Percentiles rank a stretch among this genome's conserved stretches.
phyloP scores from a whole-genome alignment of 2,888 invertebrate species.

The Drosophila peninsularis region DNA sequence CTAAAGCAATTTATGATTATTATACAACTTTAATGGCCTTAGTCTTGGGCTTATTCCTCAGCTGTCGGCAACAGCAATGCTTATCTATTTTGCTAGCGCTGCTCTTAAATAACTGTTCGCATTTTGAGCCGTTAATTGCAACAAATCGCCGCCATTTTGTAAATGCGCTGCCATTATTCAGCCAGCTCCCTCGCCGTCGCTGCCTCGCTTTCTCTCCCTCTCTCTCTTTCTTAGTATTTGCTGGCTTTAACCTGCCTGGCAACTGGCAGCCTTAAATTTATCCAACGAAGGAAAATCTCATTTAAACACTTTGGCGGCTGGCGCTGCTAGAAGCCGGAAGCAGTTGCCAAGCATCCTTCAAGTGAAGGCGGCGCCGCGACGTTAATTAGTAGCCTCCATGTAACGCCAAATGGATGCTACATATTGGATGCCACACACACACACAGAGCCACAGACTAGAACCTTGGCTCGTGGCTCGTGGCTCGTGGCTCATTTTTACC shows the following conservation, averaged over 20 bases:
- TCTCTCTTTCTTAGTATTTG: neutral
- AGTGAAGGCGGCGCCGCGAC: constrained; percentile 46
- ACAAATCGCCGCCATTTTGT: constrained; percentile 73
- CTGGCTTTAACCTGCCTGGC: constrained; percentile 30
- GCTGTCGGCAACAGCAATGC: neutral
- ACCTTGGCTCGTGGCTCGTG: constrained; percentile 17
- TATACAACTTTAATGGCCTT: constrained; percentile 7
- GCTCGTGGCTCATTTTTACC: constrained; percentile 33
- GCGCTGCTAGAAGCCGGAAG: constrained; percentile 46
- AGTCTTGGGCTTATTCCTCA: neutral
- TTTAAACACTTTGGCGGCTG: constrained; percentile 47
- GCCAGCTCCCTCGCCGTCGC: too few species aligned
- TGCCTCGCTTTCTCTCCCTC: too few species aligned
- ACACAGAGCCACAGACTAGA: constrained; percentile 18
- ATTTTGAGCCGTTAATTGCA: constrained; percentile 66
- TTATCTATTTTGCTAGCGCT: constrained; percentile 13
- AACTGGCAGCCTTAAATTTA: constrained; percentile 56
- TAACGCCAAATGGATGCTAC: constrained; percentile 43
- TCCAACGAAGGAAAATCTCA: constrained; percentile 33
- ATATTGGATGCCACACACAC: constrained; percentile 21
- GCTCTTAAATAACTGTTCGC: constrained; percentile 54
- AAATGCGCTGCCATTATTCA: constrained; percentile 64
- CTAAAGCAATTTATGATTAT: neutral
- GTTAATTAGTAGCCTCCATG: constrained; percentile 67
- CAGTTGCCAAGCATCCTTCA: constrained; percentile 68